phyloP scores from a whole-genome alignment of 2,113 vertebrate species.

The Oreochromis aureus region DNA sequence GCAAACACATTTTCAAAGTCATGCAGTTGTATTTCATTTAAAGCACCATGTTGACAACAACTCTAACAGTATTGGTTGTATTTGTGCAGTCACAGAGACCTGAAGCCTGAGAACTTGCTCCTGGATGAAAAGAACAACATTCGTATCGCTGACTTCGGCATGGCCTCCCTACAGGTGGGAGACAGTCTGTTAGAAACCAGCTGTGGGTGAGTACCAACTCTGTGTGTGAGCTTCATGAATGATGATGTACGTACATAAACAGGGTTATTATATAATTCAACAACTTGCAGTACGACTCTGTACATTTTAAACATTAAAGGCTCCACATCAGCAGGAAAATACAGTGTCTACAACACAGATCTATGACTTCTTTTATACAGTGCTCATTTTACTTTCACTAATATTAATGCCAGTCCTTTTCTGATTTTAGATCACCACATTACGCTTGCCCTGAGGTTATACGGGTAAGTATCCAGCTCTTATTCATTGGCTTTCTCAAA shows the following conservation, averaged over 20 bases:
- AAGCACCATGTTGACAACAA: background rate
- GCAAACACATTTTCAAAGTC: background rate
- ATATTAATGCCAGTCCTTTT: background rate
- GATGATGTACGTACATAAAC: background rate
- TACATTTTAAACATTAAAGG: background rate
- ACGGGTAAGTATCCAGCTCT: constrained; percentile 72
- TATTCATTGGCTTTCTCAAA: background rate
- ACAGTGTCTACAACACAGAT: background rate
- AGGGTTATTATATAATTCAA: background rate
- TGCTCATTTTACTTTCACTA: background rate
- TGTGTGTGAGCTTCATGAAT: background rate
- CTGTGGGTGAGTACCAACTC: constrained; percentile 81
- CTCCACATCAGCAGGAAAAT: background rate
- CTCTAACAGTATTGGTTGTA: background rate
- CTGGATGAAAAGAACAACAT: constrained; percentile 94
- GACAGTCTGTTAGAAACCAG: constrained; percentile 92
- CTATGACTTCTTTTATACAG: background rate
- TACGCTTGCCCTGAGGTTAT: constrained; percentile 93
- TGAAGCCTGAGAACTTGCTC: constrained; percentile 91
- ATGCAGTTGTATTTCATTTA: background rate
- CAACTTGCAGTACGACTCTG: background rate
- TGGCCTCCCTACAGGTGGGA: constrained; percentile 93
- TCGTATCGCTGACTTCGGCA: constrained; percentile 89
- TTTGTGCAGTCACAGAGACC: constrained; percentile 83
- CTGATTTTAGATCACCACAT: constrained; percentile 79